Evolutionary conservation across 2,888 invertebrate species (phyloP), one percentile per base, ranked within the genome.

Genomic region (Harpagoxenus sublaevis): DNA sequence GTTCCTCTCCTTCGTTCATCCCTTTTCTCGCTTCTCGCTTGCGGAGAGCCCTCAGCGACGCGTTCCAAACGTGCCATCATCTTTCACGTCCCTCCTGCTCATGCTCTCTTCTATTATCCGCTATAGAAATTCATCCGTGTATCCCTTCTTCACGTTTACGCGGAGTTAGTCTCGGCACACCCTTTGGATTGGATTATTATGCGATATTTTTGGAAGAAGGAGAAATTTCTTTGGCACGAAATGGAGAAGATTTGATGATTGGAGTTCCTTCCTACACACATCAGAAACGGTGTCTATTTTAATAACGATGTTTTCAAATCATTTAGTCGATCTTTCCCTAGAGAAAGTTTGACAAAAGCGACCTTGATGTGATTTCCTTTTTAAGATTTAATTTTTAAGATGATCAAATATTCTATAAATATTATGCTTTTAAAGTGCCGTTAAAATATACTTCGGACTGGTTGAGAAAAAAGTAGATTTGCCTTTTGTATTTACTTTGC

Each of bases 21-120:
- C 55, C 70, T 70, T 23, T 63, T 70, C 83, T 71, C 55, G 51
- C 60, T 51, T 70, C 77, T 71, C 71, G 55, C 84, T 73, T 12
- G 79, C 57, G 68, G 63, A 87, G 60, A 51, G 60, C 86, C 83
- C 82, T 85, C 84, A 87, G 85, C 86, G 86, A 89, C 84, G 78
- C 82, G 81, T 31, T 83, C 75, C 83, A 84, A 84, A 88, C 87
- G 84, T 84, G 85, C 86, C 88, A 78, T 84, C 84, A 79, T 82
- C 84, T 84, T 39, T 73, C 57, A 60, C 31, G 28, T 78, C 45
- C 51, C 48, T 23, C 28, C 28, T 12, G 9, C 60, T 83, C 23
- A 23, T 15, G 51, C 57, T 68, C 48, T 79, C 35, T 35, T 31
- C 73, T 81, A 39, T 81, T 81, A 60, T 12, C 60, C 23, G 23